These are phyloP conservation scores for Heliconius himera DNA, from an alignment of 1,140 invertebrate species.

Conservation along the genomic window DNA sequence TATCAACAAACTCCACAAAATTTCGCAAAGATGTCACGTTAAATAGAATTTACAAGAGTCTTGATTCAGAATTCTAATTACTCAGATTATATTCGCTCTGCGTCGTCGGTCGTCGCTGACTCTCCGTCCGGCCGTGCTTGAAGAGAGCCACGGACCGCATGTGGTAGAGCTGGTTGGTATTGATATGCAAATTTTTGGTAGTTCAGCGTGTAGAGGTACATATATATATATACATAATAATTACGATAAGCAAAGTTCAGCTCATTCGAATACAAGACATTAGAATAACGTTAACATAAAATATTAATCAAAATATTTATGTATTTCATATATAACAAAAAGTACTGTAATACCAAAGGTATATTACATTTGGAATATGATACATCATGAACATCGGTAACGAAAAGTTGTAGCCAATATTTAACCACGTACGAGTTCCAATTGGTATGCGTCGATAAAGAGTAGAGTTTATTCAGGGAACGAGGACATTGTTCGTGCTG, in stretches of 20 bases:
- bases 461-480: neutral
- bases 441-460: conserved; percentile 3
- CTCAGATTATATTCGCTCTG: neutral
- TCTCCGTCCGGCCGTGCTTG: neutral
- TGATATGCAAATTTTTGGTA: neutral
- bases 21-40: neutral
- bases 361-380: neutral
- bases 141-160: neutral
- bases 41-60: neutral
- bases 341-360: too few relatives aligned
- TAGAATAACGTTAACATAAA: too few relatives aligned
- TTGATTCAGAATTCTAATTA: neutral
- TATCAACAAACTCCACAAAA: neutral
- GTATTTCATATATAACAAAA: too few relatives aligned
- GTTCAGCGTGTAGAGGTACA: neutral
- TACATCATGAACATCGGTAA: neutral
- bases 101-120: neutral
- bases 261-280: too few relatives aligned
- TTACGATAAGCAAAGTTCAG: too few relatives aligned
- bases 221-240: too few relatives aligned
- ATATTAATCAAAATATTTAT: too few relatives aligned
- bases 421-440: neutral
- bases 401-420: neutral
- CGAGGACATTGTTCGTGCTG: neutral
- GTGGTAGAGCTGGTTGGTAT: neutral